Conservation (phyloP, 2,797 vertebrate species). For the Simalia tracyae region DNA sequence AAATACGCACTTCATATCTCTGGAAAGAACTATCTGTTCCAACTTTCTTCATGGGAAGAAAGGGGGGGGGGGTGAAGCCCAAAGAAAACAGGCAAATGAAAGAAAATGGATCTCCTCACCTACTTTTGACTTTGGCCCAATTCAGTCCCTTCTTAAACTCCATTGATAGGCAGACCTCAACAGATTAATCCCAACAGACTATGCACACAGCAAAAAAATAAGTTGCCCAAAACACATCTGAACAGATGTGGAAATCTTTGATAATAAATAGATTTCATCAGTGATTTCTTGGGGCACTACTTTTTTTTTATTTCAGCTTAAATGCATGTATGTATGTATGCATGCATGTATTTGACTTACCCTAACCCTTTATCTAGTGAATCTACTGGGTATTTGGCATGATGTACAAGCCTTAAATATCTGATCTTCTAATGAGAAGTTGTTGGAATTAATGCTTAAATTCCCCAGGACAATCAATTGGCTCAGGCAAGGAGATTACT, state of each 20-base stretch:
- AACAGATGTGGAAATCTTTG: neutral
- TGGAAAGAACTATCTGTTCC: neutral
- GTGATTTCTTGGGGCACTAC: neutral
- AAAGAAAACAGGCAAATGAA: neutral
- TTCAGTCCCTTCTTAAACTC: neutral
- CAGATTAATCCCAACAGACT: neutral
- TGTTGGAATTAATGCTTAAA: neutral
- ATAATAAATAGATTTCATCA: neutral
- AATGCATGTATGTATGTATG: neutral
- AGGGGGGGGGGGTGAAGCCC: too few species aligned
- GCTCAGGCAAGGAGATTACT: neutral
- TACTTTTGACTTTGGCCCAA: neutral
- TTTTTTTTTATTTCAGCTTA: neutral
- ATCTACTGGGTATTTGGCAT: neutral
- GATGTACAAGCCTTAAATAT: neutral
- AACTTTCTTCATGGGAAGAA: neutral
- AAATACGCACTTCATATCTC: neutral
- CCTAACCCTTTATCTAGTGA: neutral
- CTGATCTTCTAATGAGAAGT: neutral
- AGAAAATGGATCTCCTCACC: neutral
- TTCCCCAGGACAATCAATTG: neutral
- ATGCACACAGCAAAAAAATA: neutral
- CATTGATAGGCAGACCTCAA: neutral
- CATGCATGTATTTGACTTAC: neutral
- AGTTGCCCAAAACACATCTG: neutral